Conservation (phyloP, 2,888 invertebrate species). For the Julus scanicus region DNA sequence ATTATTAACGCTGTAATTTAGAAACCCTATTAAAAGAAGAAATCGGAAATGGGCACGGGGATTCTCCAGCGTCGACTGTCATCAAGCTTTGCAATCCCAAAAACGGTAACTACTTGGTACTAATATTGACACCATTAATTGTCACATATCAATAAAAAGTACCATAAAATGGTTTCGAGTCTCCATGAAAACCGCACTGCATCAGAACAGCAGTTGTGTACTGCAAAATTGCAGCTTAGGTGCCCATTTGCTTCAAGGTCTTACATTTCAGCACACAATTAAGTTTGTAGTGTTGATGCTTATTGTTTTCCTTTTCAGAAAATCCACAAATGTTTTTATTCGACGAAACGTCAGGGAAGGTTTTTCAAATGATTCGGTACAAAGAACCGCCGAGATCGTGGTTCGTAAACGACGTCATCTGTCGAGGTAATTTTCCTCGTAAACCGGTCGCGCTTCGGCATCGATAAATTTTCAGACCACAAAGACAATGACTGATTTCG, state of each 20-base stretch:
- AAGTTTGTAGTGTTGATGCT: too few relatives aligned
- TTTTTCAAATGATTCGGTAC: neutral
- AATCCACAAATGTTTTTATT: neutral
- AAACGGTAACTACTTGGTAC: neutral
- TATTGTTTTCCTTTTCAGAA: neutral
- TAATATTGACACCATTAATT: too few relatives aligned
- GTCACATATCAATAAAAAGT: too few relatives aligned
- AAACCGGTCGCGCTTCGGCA: too few relatives aligned
- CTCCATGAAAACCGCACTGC: too few relatives aligned
- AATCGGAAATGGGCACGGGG: neutral
- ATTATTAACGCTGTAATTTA: neutral
- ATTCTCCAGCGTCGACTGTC: neutral
- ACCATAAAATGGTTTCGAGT: too few relatives aligned
- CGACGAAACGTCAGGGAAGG: neutral
- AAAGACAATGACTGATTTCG: neutral
- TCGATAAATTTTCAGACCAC: neutral
- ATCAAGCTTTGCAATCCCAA: conserved; percentile 8
- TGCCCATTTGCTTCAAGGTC: too few relatives aligned
- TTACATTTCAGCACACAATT: too few relatives aligned
- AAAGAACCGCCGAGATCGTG: neutral
- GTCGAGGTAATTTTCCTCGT: neutral
- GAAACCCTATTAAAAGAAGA: neutral
- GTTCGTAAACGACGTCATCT: neutral
- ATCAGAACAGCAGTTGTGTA: too few relatives aligned
- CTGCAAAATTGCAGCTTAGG: too few relatives aligned